A percentile compares a stretch with the other conserved stretches of the same genome.
phyloP scores from a whole-genome alignment of 2,797 vertebrate species.

The Anas flavirostris region DNA sequence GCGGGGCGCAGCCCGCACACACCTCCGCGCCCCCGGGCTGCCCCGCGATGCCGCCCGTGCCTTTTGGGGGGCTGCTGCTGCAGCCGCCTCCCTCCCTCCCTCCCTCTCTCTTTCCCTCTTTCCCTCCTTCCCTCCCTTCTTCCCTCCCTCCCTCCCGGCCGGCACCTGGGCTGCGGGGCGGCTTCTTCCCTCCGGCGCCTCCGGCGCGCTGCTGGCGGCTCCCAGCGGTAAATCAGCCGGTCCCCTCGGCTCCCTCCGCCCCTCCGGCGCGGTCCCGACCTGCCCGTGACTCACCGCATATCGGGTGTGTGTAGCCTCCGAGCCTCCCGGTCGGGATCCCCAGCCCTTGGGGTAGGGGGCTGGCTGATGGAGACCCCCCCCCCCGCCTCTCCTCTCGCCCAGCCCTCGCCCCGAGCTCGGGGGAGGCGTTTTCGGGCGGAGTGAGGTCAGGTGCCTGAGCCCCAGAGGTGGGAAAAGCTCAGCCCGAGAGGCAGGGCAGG shows the following conservation, averaged over 20 bases:
- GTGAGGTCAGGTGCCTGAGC: not conserved
- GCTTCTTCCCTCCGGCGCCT: constrained; percentile 40
- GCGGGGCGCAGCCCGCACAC: not conserved
- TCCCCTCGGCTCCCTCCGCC: constrained; percentile 67
- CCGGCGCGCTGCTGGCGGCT: constrained; percentile 56
- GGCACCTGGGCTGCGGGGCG: constrained; percentile 47
- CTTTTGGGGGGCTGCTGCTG: no score
- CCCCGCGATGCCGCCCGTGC: not conserved
- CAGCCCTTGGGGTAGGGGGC: not conserved
- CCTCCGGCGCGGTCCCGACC: constrained; percentile 68
- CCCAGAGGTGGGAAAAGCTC: not conserved
- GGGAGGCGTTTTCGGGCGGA: not conserved
- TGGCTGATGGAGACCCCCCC: not conserved
- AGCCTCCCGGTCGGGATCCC: not conserved
- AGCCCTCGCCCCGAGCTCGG: no score
- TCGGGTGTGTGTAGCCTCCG: no score
- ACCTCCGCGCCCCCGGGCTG: not conserved
- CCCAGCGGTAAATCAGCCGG: constrained; percentile 60
- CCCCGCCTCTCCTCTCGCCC: not conserved
- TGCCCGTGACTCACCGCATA: constrained; percentile 76
- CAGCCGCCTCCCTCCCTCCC: no score
- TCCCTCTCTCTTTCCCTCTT: no score
- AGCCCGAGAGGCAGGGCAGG: not conserved
- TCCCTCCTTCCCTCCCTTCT: no score
- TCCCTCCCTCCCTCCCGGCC: not conserved